phyloP scores from a whole-genome alignment of 2,113 vertebrate species.

The Stomatorhinus ivindoensis region DNA sequence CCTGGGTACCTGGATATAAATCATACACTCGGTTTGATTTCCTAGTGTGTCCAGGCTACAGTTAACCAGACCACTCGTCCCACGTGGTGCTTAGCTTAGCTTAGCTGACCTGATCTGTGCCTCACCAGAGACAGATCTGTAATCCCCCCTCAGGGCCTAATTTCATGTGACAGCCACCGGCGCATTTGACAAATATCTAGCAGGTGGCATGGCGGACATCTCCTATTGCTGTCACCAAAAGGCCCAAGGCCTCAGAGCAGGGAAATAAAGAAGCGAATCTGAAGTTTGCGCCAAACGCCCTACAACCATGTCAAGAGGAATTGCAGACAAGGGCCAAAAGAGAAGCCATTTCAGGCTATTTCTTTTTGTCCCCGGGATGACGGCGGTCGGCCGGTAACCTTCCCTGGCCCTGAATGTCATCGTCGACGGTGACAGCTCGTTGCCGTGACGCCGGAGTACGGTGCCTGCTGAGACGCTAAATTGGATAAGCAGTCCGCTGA shows the following conservation, averaged over 20 bases:
- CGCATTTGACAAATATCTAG: neutral
- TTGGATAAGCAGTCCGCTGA: slow-evolving; percentile 16
- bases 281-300: neutral
- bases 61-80: neutral
- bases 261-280: neutral
- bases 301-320: neutral
- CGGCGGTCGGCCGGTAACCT: slow-evolving; percentile 3
- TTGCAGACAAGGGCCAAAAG: neutral
- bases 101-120: neutral
- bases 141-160: neutral
- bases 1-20: neutral
- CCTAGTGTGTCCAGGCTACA: neutral
- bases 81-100: neutral
- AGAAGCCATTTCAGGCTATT: neutral
- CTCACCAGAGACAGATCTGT: neutral
- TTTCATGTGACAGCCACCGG: neutral
- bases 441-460: neutral
- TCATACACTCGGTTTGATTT: neutral
- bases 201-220: neutral
- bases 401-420: slow-evolving; percentile 15
- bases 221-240: neutral
- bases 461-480: slow-evolving; percentile 19
- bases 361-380: neutral
- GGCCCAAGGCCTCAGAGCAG: neutral
- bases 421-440: neutral